These are phyloP conservation scores for Bettongia penicillata DNA, from an alignment of 2,113 vertebrate genomes.

Conservation along the genomic window DNA sequence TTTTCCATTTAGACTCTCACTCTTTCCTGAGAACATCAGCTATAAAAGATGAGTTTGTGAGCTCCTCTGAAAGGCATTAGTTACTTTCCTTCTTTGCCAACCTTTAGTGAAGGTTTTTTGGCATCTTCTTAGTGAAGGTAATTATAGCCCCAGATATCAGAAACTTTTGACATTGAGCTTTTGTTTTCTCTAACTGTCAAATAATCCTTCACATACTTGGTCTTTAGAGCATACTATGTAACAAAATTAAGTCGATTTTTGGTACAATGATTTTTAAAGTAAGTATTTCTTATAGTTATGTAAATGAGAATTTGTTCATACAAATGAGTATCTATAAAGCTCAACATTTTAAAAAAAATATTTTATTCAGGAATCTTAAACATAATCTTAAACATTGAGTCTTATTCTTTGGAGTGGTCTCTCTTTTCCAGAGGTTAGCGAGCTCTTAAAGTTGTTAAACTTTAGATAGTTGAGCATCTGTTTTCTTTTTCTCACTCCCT, in stretches of 20 bases:
- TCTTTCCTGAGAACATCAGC: neutral
- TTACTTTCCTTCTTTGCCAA: constrained; percentile 47
- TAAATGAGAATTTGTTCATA: constrained; percentile 6
- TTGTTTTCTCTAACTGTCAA: constrained; percentile 70
- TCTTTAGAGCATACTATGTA: constrained; percentile 64
- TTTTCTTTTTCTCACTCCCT: neutral
- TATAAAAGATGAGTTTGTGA: neutral
- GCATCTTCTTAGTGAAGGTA: constrained; percentile 51
- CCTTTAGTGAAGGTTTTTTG: constrained; percentile 30
- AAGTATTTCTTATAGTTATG: constrained; percentile 53
- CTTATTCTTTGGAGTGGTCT: neutral
- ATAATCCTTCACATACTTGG: constrained; percentile 48
- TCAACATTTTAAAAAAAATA: neutral
- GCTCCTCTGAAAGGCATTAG: constrained; percentile 24
- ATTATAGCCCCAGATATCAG: constrained; percentile 39
- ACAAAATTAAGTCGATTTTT: constrained; percentile 77
- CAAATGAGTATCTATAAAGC: neutral
- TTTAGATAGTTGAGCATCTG: neutral
- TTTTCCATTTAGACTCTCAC: neutral
- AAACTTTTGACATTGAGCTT: constrained; percentile 60
- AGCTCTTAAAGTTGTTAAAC: neutral
- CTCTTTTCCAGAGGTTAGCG: neutral
- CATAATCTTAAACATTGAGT: neutral
- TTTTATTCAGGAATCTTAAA: neutral
- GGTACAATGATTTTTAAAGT: constrained; percentile 56